phyloP scores from a whole-genome alignment of 2,113 vertebrate genomes.

The Syngnathus scovelli region DNA sequence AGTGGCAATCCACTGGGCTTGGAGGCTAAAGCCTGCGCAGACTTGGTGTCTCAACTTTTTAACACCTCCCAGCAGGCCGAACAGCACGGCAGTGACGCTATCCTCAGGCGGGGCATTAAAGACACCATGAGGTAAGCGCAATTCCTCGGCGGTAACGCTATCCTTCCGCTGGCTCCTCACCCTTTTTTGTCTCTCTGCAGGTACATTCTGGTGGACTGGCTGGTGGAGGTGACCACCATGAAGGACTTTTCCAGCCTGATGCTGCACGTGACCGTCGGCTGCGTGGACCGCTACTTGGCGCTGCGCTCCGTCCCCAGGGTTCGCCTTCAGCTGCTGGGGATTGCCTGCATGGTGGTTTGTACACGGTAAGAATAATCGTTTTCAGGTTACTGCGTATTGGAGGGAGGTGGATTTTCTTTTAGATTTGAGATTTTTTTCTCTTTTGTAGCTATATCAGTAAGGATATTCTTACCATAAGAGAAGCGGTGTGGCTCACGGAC shows the following conservation, averaged over 20 bases:
- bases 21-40: slow-evolving; percentile 73
- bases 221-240: slow-evolving; percentile 96
- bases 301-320: slow-evolving; percentile 80
- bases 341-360: slow-evolving; percentile 98
- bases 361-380: slow-evolving; percentile 74
- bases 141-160: not conserved
- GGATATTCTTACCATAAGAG: slow-evolving; percentile 93
- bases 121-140: slow-evolving; percentile 88
- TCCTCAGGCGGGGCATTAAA: slow-evolving; percentile 83
- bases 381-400: not conserved
- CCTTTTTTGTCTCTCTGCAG: slow-evolving; percentile 52
- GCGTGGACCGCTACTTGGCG: slow-evolving; percentile 89
- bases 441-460: slow-evolving; percentile 80
- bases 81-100: slow-evolving; percentile 67
- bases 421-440: not conserved
- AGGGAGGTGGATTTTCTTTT: not conserved
- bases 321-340: slow-evolving; percentile 88
- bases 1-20: slow-evolving; percentile 78
- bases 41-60: slow-evolving; percentile 83
- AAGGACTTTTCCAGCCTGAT: slow-evolving; percentile 93
- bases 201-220: slow-evolving; percentile 96
- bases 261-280: slow-evolving; percentile 87
- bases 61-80: slow-evolving; percentile 64
- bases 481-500: slow-evolving; percentile 97
- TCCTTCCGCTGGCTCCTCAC: not conserved